phyloP scores from a whole-genome alignment of 2,113 vertebrate species.

The Taxidea taxus region DNA sequence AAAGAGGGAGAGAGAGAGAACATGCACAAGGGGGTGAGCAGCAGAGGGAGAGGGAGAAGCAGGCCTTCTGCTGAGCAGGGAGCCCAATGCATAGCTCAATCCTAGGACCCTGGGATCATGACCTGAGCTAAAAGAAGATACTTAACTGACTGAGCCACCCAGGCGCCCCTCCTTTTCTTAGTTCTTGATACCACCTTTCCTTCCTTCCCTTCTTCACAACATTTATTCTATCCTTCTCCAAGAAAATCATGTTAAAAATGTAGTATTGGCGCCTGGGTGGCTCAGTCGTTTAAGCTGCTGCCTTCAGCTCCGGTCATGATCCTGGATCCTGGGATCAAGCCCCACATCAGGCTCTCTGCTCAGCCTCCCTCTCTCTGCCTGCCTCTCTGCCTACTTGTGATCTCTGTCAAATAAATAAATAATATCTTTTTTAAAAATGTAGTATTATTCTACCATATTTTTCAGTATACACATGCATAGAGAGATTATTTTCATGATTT shows the following conservation, averaged over 20 bases:
- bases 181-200: background rate
- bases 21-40: too few species aligned
- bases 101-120: background rate
- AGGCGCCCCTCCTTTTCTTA: background rate
- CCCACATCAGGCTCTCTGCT: too few species aligned
- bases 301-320: too few species aligned
- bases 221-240: background rate
- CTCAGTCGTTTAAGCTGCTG: too few species aligned
- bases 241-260: background rate
- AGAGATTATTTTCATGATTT: background rate
- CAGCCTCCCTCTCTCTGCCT: too few species aligned
- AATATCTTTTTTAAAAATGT: background rate
- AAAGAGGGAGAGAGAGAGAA: background rate
- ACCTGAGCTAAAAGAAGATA: background rate
- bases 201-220: background rate
- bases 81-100: too few species aligned
- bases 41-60: too few species aligned
- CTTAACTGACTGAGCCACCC: background rate
- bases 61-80: too few species aligned
- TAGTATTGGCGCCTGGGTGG: too few species aligned
- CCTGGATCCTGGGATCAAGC: too few species aligned
- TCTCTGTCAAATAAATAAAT: too few species aligned
- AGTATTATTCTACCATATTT: background rate
- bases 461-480: background rate
- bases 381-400: too few species aligned